Base-by-base conservation (phyloP, 30 jellyfish, hydroid and myxozoan species). In the Aurelia aurita complex sp. Pacific region DNA sequence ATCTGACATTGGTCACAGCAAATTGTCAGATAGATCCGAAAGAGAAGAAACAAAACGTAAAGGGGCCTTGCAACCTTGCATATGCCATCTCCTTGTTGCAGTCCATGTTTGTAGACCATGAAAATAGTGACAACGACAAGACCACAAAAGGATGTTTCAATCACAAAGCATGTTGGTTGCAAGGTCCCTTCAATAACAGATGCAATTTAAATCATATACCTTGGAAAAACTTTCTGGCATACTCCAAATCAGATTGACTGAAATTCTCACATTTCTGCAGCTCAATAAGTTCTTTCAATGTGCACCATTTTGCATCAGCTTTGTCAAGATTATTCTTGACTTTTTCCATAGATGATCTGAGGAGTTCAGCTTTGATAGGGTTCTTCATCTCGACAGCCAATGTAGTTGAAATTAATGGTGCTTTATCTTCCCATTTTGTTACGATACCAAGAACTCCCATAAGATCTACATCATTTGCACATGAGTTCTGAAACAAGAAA, bases 391-490 rank as follows among this genome's bases (percentile, higher is more conserved):
- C 82, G 1, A 66, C 63, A 40, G 82, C 87, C 35, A 84, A 29
- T 2, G 52, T 76, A 5, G 82, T 74, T 3, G 67, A 50, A n/a
- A 73, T 67, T 1, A 29, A 23, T 12, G 64, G 52, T 8, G 29
- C 52, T 46, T 81, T 71, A 61, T 84, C 66, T 1, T 43, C 34
- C 93, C 87, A 84, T 46, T 84, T 74, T 16, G 93, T 66, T 10
- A 19, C 42, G 5, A 84, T 84, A 11, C 82, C 85, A 73, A 84
- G 64, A 52, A 84, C 59, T 16, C 93, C 93, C 53, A 53, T 74
- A 50, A 55, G 2, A 6, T 73, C 81, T 17, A 84, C 64, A 16
- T 59, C 74, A 13, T 61, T 42, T 50, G n/a, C 64, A 52, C 87
- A 84, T 16, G 64, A 64, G 34, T 60, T 64, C 93, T 84, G 80